phyloP scores from a whole-genome alignment of 1,140 invertebrate genomes.

The Tenebrio molitor region DNA sequence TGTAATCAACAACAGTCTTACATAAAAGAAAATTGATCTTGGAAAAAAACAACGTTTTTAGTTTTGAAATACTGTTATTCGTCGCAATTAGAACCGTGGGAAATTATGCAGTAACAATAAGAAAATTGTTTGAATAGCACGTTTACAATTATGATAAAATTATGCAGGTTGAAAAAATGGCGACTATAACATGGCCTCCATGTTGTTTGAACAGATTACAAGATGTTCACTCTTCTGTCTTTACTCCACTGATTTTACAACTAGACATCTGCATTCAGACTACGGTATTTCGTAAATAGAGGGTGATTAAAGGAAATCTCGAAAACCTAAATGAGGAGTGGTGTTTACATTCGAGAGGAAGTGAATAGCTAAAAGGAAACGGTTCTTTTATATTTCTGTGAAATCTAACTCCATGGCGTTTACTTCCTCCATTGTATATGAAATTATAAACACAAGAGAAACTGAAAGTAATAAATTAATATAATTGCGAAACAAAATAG shows the following conservation, averaged over 20 bases:
- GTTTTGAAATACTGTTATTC: conserved; percentile 36
- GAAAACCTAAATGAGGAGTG: neutral
- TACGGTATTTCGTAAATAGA: conserved; percentile 6
- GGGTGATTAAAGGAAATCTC: conserved; percentile 17
- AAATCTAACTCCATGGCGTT: conserved; percentile 2
- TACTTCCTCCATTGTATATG: neutral
- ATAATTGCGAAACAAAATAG: conserved; percentile 23
- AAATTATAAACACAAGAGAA: conserved; percentile 10
- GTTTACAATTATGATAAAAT: conserved; percentile 37
- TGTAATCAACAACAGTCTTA: neutral
- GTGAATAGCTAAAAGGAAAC: conserved; percentile 19
- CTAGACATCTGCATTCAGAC: conserved; percentile 12
- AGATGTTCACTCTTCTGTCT: neutral
- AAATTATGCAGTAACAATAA: conserved; percentile 23
- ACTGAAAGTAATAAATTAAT: conserved; percentile 24
- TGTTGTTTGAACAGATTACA: conserved; percentile 1
- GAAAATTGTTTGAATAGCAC: conserved; percentile 27
- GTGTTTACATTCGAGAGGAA: conserved; percentile 15
- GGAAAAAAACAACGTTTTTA: conserved; percentile 23
- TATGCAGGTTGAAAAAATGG: conserved; percentile 23
- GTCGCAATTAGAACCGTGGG: conserved; percentile 32
- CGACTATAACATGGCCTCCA: no score
- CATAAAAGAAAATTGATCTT: conserved; percentile 30
- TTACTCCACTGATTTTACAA: neutral
- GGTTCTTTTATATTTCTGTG: conserved; percentile 23